phyloP scores from a whole-genome alignment of 2,113 vertebrate genomes.

The Thomomys bottae region DNA sequence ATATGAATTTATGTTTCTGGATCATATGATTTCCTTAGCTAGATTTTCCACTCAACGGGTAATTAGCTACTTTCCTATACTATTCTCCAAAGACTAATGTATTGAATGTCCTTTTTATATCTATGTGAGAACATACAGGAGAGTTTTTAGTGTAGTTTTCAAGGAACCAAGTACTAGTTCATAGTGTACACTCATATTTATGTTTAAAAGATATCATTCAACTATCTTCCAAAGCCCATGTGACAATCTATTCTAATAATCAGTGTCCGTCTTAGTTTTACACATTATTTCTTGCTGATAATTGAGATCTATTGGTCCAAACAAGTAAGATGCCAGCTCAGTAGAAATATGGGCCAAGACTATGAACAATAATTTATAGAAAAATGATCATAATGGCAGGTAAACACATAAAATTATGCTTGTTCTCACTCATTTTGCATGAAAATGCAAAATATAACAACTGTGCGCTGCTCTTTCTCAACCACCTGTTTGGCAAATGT shows the following conservation, averaged over 20 bases:
- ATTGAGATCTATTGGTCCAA: conserved; percentile 28
- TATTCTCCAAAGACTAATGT: neutral
- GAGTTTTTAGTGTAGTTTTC: neutral
- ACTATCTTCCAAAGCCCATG: neutral
- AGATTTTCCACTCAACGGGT: neutral
- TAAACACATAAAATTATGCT: neutral
- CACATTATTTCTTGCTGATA: neutral
- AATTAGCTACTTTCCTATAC: neutral
- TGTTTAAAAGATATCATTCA: conserved; percentile 8
- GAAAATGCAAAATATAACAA: conserved; percentile 28
- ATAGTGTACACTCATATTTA: neutral
- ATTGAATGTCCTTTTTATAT: neutral
- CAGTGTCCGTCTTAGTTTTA: neutral
- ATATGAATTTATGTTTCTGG: conserved; percentile 1
- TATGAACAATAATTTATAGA: conserved; percentile 13
- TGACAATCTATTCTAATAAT: neutral
- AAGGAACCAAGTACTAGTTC: neutral
- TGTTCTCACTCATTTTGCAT: neutral
- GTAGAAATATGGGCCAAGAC: neutral
- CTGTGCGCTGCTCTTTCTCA: neutral
- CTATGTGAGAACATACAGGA: neutral
- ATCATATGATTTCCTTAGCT: conserved; percentile 13
- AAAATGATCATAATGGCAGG: conserved; percentile 34
- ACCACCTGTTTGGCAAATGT: conserved; percentile 22
- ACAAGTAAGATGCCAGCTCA: neutral